These are phyloP conservation scores for Urocolius indicus DNA, from an alignment of 2,113 vertebrate species.

Conservation along the genomic window DNA sequence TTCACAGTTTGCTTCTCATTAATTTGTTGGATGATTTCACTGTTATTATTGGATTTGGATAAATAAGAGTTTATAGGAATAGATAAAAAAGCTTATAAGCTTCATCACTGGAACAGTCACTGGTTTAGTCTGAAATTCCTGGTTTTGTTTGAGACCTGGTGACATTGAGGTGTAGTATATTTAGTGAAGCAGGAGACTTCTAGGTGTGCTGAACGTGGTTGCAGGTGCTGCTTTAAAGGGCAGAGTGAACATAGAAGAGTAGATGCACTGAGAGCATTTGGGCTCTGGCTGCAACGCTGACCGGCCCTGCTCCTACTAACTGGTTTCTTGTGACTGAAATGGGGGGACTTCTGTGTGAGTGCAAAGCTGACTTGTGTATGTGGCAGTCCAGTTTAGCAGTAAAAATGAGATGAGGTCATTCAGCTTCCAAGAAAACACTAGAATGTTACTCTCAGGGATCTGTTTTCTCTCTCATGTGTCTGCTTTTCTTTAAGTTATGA, in stretches of 20 bases:
- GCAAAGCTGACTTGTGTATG: neutral
- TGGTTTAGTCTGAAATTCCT: neutral
- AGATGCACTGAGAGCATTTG: neutral
- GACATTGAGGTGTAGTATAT: neutral
- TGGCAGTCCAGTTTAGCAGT: neutral
- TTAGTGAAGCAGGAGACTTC: neutral
- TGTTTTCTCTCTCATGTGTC: neutral
- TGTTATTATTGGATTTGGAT: neutral
- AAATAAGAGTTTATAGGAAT: neutral
- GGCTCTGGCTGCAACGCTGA: neutral
- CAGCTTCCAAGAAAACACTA: neutral
- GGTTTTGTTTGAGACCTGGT: neutral
- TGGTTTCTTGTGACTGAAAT: neutral
- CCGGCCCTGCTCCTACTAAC: neutral
- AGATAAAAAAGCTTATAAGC: neutral
- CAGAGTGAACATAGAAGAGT: neutral
- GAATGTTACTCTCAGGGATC: neutral
- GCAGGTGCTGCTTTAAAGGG: neutral
- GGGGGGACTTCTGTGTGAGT: neutral
- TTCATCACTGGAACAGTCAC: neutral
- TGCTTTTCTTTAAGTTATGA: neutral
- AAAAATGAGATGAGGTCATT: neutral
- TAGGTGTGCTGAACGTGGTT: neutral
- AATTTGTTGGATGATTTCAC: neutral
- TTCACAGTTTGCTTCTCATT: neutral